These are phyloP conservation scores for Crossocerus cetratus DNA, from an alignment of 2,888 invertebrate genomes.

Conservation along the genomic window DNA sequence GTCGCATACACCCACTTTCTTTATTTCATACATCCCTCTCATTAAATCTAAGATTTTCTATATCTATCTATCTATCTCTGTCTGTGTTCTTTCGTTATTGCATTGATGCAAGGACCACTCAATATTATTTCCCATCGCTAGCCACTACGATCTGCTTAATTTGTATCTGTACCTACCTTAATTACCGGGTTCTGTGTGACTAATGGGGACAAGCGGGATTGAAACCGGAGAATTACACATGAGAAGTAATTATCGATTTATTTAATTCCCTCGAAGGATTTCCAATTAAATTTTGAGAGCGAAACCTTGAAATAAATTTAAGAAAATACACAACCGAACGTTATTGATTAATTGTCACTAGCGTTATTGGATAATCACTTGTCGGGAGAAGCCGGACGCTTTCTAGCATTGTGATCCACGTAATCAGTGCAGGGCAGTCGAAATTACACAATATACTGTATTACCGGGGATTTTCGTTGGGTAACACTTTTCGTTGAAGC, in stretches of 20 bases:
- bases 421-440: no score
- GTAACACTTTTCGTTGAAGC: slow-evolving; percentile 65
- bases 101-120: slow-evolving; percentile 88
- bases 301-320: no score
- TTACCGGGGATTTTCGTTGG: slow-evolving; percentile 64
- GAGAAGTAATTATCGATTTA: no score
- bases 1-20: slow-evolving; percentile 40
- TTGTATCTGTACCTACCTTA: slow-evolving; percentile 70
- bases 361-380: no score
- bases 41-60: slow-evolving; percentile 50
- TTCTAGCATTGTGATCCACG: no score
- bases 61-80: no score
- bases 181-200: slow-evolving; percentile 62
- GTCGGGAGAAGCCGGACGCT: no score
- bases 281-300: no score
- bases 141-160: slow-evolving; percentile 74
- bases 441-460: slow-evolving; percentile 30
- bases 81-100: slow-evolving; percentile 68
- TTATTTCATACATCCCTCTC: slow-evolving; percentile 50
- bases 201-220: slow-evolving; percentile 1
- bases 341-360: no score
- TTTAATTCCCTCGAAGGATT: no score
- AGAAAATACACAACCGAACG: no score
- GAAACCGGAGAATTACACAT: slow-evolving; percentile 19
- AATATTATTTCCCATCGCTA: slow-evolving; percentile 78